Percentiles rank a stretch among this genome's conserved stretches.
phyloP scores from a whole-genome alignment of 2,113 vertebrate species.

The Felis catus region F.catus_Fca126_mat1.0 CM031423.1:3337501-3338000 shows the following conservation, averaged over 20 bases:
- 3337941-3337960: too few species aligned
- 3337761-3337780: accelerated
- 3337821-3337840: not conserved
- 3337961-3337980: too few species aligned
- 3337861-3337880: not conserved
- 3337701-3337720: not conserved
- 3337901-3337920: too few species aligned
- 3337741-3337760: not conserved
- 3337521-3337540: not conserved
- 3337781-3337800: accelerated
- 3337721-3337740: not conserved
- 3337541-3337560: not conserved
- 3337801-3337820: too few species aligned
- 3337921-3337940: too few species aligned
- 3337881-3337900: not conserved
- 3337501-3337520: not conserved
- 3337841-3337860: not conserved
- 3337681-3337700: not conserved
- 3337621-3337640: not conserved
- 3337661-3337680: not conserved
- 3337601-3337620: not conserved
- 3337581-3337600: not conserved
- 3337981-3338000: accelerated
- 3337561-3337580: not conserved
- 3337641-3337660: not conserved